phyloP scores from a whole-genome alignment of 2,113 vertebrate genomes.

The Sebastes schlegelii region DNA sequence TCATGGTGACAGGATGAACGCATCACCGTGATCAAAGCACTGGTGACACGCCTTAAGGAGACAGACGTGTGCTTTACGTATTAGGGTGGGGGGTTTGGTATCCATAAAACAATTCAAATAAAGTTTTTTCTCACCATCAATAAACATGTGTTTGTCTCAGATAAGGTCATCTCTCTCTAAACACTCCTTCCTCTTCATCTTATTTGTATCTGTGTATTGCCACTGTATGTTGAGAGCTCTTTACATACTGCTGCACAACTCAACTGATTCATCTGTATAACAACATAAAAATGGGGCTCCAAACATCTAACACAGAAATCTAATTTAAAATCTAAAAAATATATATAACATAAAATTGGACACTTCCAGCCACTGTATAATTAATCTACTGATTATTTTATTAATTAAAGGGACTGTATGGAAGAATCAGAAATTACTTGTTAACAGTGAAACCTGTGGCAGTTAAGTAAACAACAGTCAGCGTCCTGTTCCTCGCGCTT shows the following conservation, averaged over 20 bases:
- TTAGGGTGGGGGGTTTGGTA: conserved; percentile 46
- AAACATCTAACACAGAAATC: not conserved
- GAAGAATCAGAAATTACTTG: too few relatives aligned
- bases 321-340: not conserved
- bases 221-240: not conserved
- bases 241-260: not conserved
- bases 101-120: conserved; percentile 43
- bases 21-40: conserved; percentile 73
- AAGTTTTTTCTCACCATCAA: conserved; percentile 49
- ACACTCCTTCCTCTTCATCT: not conserved
- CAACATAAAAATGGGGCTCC: not conserved
- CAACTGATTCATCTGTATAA: not conserved
- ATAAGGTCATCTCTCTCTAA: conserved; percentile 56
- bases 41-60: conserved; percentile 67
- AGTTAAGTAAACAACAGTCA: too few relatives aligned
- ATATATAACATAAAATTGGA: not conserved
- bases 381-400: not conserved
- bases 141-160: conserved; percentile 63
- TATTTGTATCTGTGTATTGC: not conserved
- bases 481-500: too few relatives aligned
- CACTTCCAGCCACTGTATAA: not conserved
- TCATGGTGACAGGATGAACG: conserved; percentile 62
- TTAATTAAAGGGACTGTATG: not conserved
- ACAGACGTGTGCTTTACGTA: conserved; percentile 41
- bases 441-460: too few relatives aligned